These are phyloP conservation scores for Schmidtea mediterranea DNA, from an alignment of 1,140 invertebrate genomes.

Conservation along the genomic window DNA sequence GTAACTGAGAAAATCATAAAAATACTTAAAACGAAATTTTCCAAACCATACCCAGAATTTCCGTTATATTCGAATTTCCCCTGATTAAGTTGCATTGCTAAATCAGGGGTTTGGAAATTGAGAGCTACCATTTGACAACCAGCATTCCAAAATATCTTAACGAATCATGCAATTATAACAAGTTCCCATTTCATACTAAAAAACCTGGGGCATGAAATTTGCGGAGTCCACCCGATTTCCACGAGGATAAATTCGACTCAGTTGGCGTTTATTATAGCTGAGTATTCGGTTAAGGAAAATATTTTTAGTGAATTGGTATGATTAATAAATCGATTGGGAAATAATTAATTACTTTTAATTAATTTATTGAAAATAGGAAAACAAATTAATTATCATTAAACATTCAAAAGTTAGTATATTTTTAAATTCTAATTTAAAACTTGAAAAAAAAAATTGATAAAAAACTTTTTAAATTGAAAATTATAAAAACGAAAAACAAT, in stretches of 20 bases:
- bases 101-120: constrained; percentile 97
- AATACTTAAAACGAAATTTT: constrained; percentile 28
- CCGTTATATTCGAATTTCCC: constrained; percentile 99
- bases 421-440: too few relatives aligned
- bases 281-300: constrained; percentile 11
- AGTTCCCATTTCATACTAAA: constrained; percentile 80
- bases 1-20: constrained; percentile 39
- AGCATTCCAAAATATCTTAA: constrained; percentile 80
- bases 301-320: constrained; percentile 1
- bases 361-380: too few relatives aligned
- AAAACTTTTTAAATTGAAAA: too few relatives aligned
- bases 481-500: too few relatives aligned
- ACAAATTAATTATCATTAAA: too few relatives aligned
- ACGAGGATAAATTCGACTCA: constrained; percentile 86
- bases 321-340: too few relatives aligned
- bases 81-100: constrained; percentile 97
- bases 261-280: constrained; percentile 20
- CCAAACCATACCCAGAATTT: constrained; percentile 47
- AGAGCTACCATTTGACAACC: constrained; percentile 98
- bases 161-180: constrained; percentile 53
- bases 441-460: too few relatives aligned
- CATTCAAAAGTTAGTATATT: too few relatives aligned
- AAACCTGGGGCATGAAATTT: constrained; percentile 82
- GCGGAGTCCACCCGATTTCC: constrained; percentile 91
- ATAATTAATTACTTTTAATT: too few relatives aligned